Evolutionary conservation across 2,888 invertebrate species (phyloP), one percentile per base, ranked within the genome.

Genomic region (Ganaspis brasiliensis): DNA sequence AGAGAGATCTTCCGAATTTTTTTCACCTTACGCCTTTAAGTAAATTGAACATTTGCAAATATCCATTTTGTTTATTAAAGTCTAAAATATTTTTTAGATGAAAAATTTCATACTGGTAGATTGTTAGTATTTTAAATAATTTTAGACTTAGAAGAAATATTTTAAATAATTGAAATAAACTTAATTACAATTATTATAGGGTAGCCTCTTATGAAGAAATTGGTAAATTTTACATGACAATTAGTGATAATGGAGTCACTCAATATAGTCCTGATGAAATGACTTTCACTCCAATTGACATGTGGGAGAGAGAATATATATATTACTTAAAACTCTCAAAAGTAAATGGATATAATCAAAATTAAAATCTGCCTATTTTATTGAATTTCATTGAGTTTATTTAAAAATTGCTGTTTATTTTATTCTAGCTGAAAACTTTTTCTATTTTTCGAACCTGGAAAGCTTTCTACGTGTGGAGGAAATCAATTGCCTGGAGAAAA

Each of bases 261-360:
- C 95, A 96, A 85, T 95, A 94, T 89, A 94, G 92, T 73, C 89
- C 93, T 14, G 94, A 94, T 74, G 97, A 97, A 89, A 95, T 96
- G 91, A 94, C 94, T 14, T 97, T 96, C 87, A 97, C 97, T 0
- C 94, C 95, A 10, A 92, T 98, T 6, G 93, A 94, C 21, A 93
- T 95, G 79, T 98, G 97, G 97, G 96, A 96, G 88, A 94, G 94
- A 77, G 97, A 97, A 88, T 97, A 96, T 86, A 94, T 94, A n/a
- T 95, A 95, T 90, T 97, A 96, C 87, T 93, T 95, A 55, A 93
- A 95, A 88, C 92, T 98, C n/a, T 95, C 95, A 81, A 94, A 95
- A 91, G 95, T 95, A 91, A 90, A 77, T 73, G 74, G 72, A 73
- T 16, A 12, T 75, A n/a, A n/a, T n/a, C n/a, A n/a, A n/a, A n/a